Evolutionary conservation across 2,113 vertebrate species (phyloP).

Genomic region (Hippocampus mohnikei): DNA sequence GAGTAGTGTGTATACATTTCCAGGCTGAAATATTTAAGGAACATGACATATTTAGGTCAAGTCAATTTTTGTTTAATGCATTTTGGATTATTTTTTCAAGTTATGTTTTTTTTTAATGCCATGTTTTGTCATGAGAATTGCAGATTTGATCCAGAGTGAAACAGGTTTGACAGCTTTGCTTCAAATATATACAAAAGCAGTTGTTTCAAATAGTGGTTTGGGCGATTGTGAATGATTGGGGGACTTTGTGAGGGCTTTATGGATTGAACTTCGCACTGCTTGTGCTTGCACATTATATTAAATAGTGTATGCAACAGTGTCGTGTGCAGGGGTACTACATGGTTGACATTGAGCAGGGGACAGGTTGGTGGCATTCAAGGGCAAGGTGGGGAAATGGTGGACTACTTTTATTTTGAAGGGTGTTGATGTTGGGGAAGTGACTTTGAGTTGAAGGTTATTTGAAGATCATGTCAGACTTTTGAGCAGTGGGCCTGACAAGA

Average conservation of each 20-base stretch:
- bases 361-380: background rate
- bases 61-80: no score
- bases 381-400: background rate
- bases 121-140: no score
- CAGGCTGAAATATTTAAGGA: no score
- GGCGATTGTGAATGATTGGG: background rate
- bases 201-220: background rate
- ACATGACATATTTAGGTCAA: no score
- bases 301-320: background rate
- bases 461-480: slow-evolving; percentile 1
- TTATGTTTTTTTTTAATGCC: no score
- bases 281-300: background rate
- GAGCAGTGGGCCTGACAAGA: background rate
- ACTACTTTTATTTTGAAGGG: background rate
- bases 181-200: background rate
- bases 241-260: background rate
- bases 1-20: no score
- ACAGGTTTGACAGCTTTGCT: no score
- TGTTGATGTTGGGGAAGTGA: background rate
- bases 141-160: no score
- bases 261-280: background rate
- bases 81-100: no score
- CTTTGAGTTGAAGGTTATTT: slow-evolving; percentile 2
- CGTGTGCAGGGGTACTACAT: background rate
- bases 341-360: background rate